A percentile compares a stretch with the other conserved stretches of the same genome.
phyloP scores from a whole-genome alignment of 2,888 invertebrate species.

The Caenorhabditis auriculariae region DNA sequence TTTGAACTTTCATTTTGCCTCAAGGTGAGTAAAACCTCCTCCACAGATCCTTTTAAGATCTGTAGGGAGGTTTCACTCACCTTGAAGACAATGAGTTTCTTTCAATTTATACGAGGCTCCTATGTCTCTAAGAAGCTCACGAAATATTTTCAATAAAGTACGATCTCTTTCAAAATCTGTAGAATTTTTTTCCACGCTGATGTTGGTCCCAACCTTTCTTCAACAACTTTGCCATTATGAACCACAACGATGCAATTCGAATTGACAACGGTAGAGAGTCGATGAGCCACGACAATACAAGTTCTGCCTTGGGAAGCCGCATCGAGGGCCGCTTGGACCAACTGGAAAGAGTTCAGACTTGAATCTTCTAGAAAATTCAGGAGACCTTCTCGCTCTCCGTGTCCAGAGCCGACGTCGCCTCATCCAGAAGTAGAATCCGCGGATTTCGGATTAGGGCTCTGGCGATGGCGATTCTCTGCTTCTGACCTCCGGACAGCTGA shows the following conservation, averaged over 20 bases:
- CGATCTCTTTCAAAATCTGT: too few relatives aligned
- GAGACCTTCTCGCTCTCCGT: background rate
- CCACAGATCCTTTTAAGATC: too few relatives aligned
- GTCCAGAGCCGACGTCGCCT: constrained; percentile 1
- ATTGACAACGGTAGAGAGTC: constrained; percentile 68
- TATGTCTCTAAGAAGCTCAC: too few relatives aligned
- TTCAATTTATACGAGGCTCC: too few relatives aligned
- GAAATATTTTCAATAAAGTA: too few relatives aligned
- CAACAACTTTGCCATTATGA: constrained; percentile 65
- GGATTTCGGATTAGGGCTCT: constrained; percentile 1
- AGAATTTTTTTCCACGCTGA: background rate
- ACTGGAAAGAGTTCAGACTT: constrained; percentile 66
- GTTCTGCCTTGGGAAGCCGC: constrained; percentile 65
- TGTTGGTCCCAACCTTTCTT: constrained; percentile 47
- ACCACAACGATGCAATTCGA: constrained; percentile 55
- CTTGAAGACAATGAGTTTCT: too few relatives aligned
- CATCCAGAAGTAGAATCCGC: background rate
- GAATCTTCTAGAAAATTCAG: background rate
- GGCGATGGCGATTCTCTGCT: background rate
- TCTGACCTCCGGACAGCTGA: background rate
- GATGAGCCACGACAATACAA: constrained; percentile 67
- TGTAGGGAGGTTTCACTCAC: too few relatives aligned
- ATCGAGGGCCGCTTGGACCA: constrained; percentile 70
- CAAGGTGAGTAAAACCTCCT: too few relatives aligned
- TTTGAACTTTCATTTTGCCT: too few relatives aligned